Evolutionary conservation across 2,888 invertebrate genomes (phyloP), one percentile per base, ranked within the genome.

Genomic region (Drosophila antonietae): DNA sequence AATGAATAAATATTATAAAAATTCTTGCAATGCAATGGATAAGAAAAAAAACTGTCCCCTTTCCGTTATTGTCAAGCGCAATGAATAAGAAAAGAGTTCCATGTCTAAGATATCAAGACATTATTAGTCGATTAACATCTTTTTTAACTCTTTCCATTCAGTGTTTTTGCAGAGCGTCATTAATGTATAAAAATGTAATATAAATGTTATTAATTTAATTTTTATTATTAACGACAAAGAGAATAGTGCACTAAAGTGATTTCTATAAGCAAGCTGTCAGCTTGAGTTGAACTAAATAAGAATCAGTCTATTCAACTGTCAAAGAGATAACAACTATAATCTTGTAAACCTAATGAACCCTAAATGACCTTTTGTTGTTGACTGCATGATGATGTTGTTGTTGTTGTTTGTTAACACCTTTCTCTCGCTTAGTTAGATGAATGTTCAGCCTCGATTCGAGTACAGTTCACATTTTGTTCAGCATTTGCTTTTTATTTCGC

Each of bases 401-500:
- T 20, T 20, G 47, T 60, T 41, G 57, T 55, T 41, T 41, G 28
- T 41, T 41, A 53, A 72, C 75, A 72, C 81, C 81, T 74, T 78
- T 71, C 82, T 72, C 74, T 72, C 65, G 69, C 64, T 33, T 41
- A 61, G 31, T 62, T 47, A 59, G 47, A 41, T 56, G 37, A 46
- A n/a, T 47, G 28, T 56, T 18, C 10, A 53, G 56, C 52, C 56
- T 55, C 46, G 43, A 53, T 65, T 63, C 49, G 58, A 65, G 35
- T 70, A 68, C 60, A 60, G 61, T 44, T 58, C 51, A 44, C 58
- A 66, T 67, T 77, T 73, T 59, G 41, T 55, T 44, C 70, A 44
- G 23, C 52, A 55, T 51, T 71, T 57, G 60, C 20, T 55, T 59
- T 44, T 43, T 43, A 66, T 69, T 81, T 80, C 80, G 72, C 75